A percentile compares a stretch with the other conserved stretches of the same genome.
These are phyloP conservation scores for Zaprionus tsacasi DNA, from an alignment of 1,140 invertebrate genomes.

Conservation along the genomic window DNA sequence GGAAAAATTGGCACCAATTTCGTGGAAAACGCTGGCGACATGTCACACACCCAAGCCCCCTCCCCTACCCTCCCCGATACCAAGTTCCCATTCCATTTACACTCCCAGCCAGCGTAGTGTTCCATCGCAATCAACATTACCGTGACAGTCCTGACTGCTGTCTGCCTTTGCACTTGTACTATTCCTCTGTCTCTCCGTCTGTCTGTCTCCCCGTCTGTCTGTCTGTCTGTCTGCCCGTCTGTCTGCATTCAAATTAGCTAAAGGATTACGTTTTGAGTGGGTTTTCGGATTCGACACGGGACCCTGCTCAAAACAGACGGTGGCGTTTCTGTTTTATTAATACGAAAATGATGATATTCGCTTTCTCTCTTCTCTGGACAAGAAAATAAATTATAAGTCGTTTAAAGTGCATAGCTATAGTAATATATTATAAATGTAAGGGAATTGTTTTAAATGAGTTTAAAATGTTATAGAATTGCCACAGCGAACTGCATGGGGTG, in stretches of 20 bases:
- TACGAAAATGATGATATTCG: conserved; percentile 63
- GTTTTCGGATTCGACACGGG: conserved; percentile 25
- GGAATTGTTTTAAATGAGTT: background rate
- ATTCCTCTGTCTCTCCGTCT: background rate
- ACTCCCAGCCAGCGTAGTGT: background rate
- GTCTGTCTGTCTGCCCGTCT: conserved; percentile 6
- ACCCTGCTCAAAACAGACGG: conserved; percentile 24
- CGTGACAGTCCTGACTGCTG: conserved; percentile 19
- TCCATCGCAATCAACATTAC: conserved; percentile 29
- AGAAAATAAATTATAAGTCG: background rate
- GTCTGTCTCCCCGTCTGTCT: background rate
- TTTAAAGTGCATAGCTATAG: background rate
- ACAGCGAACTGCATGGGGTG: no score
- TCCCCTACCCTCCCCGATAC: background rate
- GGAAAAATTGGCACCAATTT: conserved; percentile 83
- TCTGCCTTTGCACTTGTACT: conserved; percentile 1
- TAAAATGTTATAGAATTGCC: background rate
- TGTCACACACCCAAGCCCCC: conserved; percentile 47
- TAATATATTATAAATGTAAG: background rate
- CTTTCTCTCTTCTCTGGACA: background rate
- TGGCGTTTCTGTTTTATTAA: conserved; percentile 63
- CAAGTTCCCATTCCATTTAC: background rate
- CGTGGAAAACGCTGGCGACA: conserved; percentile 75
- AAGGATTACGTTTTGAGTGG: conserved; percentile 74
- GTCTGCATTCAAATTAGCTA: conserved; percentile 67